phyloP scores from a whole-genome alignment of 2,113 vertebrate species.

The Pipa parva region DNA sequence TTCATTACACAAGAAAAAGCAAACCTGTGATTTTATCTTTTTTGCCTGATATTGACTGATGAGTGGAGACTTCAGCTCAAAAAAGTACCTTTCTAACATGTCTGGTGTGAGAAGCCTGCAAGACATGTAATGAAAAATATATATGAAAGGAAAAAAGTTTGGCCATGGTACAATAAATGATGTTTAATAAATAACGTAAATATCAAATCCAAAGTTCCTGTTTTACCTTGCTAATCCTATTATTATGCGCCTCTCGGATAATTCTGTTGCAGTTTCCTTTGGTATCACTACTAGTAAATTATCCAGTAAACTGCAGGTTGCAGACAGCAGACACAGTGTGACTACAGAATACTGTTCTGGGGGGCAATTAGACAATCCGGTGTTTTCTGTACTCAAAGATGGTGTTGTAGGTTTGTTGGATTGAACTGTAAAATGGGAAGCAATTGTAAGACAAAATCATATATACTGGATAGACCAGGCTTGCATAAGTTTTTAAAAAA shows the following conservation, averaged over 20 bases:
- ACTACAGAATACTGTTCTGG: constrained; percentile 67
- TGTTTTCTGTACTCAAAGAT: constrained; percentile 61
- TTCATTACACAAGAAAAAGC: constrained; percentile 16
- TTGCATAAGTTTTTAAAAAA: no score
- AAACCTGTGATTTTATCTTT: constrained; percentile 78
- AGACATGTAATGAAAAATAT: no score
- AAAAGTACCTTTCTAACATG: constrained; percentile 66
- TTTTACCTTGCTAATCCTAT: constrained; percentile 75
- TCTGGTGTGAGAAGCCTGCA: constrained; percentile 68
- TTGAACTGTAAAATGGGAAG: constrained; percentile 75
- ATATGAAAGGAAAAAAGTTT: no score
- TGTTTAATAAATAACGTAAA: background rate
- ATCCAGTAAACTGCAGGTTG: constrained; percentile 77
- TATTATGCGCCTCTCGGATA: constrained; percentile 68
- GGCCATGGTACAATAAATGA: background rate
- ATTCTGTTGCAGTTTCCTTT: constrained; percentile 69
- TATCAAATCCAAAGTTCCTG: background rate
- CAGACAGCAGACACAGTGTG: constrained; percentile 79
- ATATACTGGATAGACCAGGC: no score
- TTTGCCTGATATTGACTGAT: constrained; percentile 58
- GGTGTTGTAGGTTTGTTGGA: constrained; percentile 66
- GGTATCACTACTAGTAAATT: constrained; percentile 78
- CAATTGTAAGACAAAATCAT: no score
- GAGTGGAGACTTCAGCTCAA: constrained; percentile 67
- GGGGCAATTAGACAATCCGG: constrained; percentile 49